These are phyloP conservation scores for Dicerorhinus sumatrensis DNA, from an alignment of 2,113 vertebrate genomes.

Conservation along the genomic window DNA sequence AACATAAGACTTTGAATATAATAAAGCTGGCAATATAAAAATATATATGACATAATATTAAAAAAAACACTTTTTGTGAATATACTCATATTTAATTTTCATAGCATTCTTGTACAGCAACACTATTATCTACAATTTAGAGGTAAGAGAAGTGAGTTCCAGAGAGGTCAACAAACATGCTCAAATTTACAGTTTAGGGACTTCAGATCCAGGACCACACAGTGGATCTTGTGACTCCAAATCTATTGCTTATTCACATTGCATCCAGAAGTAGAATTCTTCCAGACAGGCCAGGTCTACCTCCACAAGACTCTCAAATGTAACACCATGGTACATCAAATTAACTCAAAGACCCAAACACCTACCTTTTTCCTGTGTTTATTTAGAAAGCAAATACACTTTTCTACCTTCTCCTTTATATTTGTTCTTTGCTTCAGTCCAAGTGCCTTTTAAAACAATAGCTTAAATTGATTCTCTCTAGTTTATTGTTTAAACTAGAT, in stretches of 20 bases:
- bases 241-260: neutral
- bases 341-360: neutral
- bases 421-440: neutral
- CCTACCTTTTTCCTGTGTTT: neutral
- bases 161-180: neutral
- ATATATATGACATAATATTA: neutral
- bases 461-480: neutral
- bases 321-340: neutral
- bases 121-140: neutral
- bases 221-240: neutral
- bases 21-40: neutral
- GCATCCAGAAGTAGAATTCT: neutral
- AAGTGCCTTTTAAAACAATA: neutral
- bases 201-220: neutral
- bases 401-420: neutral
- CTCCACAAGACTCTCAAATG: neutral
- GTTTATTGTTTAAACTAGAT: neutral
- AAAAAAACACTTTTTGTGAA: neutral
- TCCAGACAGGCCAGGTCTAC: neutral
- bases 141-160: neutral
- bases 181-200: neutral
- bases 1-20: neutral
- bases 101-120: neutral
- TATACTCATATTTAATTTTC: neutral
- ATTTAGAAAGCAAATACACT: neutral